Conservation (phyloP, 2,888 invertebrate genomes). For the Chironomus tentans region DNA sequence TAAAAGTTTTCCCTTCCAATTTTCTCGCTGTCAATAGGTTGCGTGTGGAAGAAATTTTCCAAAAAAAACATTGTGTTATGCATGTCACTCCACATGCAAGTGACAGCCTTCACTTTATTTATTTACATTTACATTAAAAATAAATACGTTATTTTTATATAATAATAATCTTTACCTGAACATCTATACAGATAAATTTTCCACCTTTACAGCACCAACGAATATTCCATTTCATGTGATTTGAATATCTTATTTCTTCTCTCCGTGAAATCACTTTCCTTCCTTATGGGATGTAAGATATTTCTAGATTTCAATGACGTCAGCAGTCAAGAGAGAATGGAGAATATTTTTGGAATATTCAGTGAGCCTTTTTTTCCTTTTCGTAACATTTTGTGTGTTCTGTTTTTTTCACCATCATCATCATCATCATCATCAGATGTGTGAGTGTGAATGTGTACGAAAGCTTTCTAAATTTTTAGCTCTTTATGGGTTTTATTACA, state of each 20-base stretch:
- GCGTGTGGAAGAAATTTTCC: too few species aligned
- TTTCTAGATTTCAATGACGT: background rate
- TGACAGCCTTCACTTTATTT: background rate
- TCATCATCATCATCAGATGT: too few species aligned
- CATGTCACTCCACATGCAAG: background rate
- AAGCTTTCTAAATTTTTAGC: too few species aligned
- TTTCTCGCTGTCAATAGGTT: background rate
- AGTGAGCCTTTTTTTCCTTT: too few species aligned
- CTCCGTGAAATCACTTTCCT: background rate
- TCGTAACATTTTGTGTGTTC: too few species aligned
- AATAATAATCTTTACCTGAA: background rate
- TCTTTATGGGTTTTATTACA: too few species aligned
- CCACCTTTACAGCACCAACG: too few species aligned
- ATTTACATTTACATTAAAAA: background rate
- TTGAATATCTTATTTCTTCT: background rate
- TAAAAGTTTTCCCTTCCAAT: background rate
- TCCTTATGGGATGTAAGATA: background rate
- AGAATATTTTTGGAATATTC: too few species aligned
- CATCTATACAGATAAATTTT: background rate
- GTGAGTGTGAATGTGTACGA: too few species aligned
- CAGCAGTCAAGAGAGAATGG: background rate
- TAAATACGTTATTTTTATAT: background rate
- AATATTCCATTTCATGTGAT: too few species aligned
- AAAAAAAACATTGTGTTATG: too few species aligned
- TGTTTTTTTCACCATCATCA: too few species aligned